Evolutionary conservation across 2,113 vertebrate species (phyloP).

Genomic region (Cranoglanis bouderius): DNA sequence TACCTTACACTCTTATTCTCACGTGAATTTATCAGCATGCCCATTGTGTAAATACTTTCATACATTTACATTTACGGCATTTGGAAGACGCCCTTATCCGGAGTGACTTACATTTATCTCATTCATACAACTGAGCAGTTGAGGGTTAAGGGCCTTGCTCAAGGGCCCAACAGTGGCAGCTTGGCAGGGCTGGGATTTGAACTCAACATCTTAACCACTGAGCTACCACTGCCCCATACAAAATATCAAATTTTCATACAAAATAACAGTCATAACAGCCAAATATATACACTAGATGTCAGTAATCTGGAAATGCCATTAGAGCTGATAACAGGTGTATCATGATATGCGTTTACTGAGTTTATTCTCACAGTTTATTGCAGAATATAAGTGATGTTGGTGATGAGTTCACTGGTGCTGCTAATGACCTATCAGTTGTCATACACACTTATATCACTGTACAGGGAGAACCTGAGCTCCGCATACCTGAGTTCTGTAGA

Average conservation of each 20-base stretch:
- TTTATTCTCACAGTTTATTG: background rate
- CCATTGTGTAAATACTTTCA: background rate
- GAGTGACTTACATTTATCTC: too few relatives aligned
- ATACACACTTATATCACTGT: too few relatives aligned
- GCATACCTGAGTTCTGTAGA: background rate
- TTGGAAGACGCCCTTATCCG: too few relatives aligned
- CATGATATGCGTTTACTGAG: background rate
- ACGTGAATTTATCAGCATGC: background rate
- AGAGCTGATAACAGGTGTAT: background rate
- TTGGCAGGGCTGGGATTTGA: too few relatives aligned
- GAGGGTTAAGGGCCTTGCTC: too few relatives aligned
- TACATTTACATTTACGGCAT: too few relatives aligned
- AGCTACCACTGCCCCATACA: too few relatives aligned
- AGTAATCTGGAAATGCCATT: background rate
- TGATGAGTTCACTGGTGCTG: background rate
- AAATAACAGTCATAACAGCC: background rate
- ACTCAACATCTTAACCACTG: too few relatives aligned
- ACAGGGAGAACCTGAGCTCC: too few relatives aligned
- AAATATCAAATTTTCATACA: background rate
- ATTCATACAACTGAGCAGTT: too few relatives aligned
- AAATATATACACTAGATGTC: background rate
- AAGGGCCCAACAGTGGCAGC: too few relatives aligned
- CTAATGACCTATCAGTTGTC: background rate
- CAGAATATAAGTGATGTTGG: background rate
- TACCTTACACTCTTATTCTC: background rate